phyloP scores from a whole-genome alignment of 2,113 vertebrate species.

The Zosterops japonicus region DNA sequence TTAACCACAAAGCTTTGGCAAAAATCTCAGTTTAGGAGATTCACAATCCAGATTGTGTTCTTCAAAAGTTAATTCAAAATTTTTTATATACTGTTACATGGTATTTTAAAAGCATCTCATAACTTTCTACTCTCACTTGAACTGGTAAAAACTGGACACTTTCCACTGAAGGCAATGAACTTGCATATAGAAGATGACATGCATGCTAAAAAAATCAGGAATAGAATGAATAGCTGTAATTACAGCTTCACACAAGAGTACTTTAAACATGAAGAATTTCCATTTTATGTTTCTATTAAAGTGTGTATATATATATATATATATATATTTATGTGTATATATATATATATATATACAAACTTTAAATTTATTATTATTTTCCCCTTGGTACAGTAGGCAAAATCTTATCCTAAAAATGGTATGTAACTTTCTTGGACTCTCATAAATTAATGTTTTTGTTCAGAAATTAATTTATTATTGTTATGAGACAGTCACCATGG shows the following conservation, averaged over 20 bases:
- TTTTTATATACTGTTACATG: neutral
- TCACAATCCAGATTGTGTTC: neutral
- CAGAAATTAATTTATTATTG: neutral
- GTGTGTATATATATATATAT: neutral
- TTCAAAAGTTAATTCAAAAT: neutral
- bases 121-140: neutral
- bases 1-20: conserved; percentile 26
- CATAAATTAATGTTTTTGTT: neutral
- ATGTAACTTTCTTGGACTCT: neutral
- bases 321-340: neutral
- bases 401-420: neutral
- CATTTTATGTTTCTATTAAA: neutral
- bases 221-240: neutral
- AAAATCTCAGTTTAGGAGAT: neutral
- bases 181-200: neutral
- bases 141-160: neutral
- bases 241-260: neutral
- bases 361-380: neutral
- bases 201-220: neutral
- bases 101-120: neutral
- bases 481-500: neutral
- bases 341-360: neutral
- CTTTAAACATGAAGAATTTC: neutral
- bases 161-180: neutral
- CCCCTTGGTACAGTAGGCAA: neutral